Percentiles rank a stretch among this genome's conserved stretches.
Evolutionary conservation across 2,113 vertebrate genomes (phyloP).

Genomic region (Formicarius rufipectus): DNA sequence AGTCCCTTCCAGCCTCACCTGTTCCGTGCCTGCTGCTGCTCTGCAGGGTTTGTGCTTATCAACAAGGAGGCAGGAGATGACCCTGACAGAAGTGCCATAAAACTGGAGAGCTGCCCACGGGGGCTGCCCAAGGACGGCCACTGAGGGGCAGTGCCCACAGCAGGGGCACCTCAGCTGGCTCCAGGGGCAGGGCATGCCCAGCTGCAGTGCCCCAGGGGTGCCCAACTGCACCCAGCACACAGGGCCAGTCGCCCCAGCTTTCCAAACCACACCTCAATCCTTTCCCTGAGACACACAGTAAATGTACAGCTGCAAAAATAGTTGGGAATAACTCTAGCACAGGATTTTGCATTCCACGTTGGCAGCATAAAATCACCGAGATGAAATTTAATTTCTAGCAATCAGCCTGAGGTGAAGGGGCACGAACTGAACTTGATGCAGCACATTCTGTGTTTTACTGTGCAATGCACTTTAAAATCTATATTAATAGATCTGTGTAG

Average conservation of each 20-base stretch:
- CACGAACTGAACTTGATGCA: not conserved
- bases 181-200: not conserved
- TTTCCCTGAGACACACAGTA: not conserved
- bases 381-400: not conserved
- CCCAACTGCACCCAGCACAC: rapidly evolving
- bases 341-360: not conserved
- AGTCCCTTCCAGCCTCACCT: not conserved
- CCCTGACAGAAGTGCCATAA: not conserved
- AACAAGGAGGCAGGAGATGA: not conserved
- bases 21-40: rapidly evolving
- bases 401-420: not conserved
- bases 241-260: not conserved
- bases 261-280: not conserved
- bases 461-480: not conserved
- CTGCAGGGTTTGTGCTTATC: not conserved
- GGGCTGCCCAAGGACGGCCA: not conserved
- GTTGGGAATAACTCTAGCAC: not conserved
- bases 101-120: rapidly evolving
- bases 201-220: not conserved
- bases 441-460: not conserved
- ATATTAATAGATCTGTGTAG: not conserved
- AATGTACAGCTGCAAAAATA: not conserved
- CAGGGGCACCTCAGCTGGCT: not conserved
- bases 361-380: not conserved
- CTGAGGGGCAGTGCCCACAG: not conserved